A percentile compares a stretch with the other conserved stretches of the same genome.
Conservation (phyloP, 1,140 invertebrate species). For the Alviniconcha marisindica region DNA sequence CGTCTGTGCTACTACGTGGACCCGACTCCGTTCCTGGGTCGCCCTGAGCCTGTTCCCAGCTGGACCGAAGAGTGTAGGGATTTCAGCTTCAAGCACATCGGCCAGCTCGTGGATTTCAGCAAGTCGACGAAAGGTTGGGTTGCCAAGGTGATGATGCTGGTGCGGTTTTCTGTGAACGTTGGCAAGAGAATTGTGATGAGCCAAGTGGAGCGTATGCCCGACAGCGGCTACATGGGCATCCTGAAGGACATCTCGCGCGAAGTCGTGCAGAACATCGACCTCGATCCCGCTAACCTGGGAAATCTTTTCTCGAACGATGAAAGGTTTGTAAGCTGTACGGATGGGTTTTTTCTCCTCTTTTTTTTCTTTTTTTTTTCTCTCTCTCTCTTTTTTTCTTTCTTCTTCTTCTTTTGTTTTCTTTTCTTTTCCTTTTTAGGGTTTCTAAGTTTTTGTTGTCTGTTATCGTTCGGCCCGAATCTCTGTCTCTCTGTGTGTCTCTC, state of each 20-base stretch:
- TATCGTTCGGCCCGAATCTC: too few relatives aligned
- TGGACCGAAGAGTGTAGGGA: constrained; percentile 53
- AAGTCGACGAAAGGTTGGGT: constrained; percentile 5
- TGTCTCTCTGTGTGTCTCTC: not conserved
- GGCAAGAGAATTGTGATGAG: not conserved
- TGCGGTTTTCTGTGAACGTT: not conserved
- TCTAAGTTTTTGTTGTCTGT: too few relatives aligned
- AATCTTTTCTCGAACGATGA: not conserved
- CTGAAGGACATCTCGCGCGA: constrained; percentile 5
- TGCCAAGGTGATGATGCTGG: not conserved
- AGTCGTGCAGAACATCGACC: not conserved
- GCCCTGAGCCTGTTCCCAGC: constrained; percentile 38
- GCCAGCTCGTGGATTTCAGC: constrained; percentile 37
- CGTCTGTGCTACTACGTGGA: constrained; percentile 48
- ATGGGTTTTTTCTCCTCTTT: too few relatives aligned
- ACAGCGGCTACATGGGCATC: not conserved
- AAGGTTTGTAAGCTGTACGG: too few relatives aligned
- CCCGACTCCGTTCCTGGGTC: constrained; percentile 44
- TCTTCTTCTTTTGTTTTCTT: too few relatives aligned
- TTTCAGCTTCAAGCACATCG: constrained; percentile 45
- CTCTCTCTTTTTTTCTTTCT: too few relatives aligned
- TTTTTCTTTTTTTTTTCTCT: too few relatives aligned
- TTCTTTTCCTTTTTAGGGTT: too few relatives aligned
- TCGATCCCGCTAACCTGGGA: not conserved
- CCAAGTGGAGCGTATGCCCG: not conserved